Conservation (phyloP, 2,888 invertebrate species). For the Elaeidobius kamerunicus region DNA sequence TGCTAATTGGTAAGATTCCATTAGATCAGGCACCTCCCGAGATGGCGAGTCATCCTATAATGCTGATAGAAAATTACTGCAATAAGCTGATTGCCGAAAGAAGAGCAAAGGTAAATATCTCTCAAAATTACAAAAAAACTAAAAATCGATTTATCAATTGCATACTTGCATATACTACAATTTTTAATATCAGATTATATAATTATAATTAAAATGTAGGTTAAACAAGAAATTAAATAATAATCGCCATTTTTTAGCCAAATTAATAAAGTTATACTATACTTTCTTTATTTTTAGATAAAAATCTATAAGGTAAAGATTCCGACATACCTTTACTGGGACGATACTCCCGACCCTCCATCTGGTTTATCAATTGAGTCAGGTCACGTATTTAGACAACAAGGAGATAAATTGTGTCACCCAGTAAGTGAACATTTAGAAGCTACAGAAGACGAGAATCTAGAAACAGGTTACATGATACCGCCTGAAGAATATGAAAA, state of each 20-base stretch:
- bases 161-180: too few relatives aligned
- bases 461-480: slow-evolving; percentile 56
- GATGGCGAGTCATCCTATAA: slow-evolving; percentile 64
- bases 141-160: too few relatives aligned
- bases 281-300: slow-evolving; percentile 39
- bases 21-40: slow-evolving; percentile 64
- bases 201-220: too few relatives aligned
- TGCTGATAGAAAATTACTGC: slow-evolving; percentile 59
- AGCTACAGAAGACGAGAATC: slow-evolving; percentile 46
- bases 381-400: slow-evolving; percentile 46
- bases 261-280: not conserved
- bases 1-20: slow-evolving; percentile 65
- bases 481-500: slow-evolving; percentile 58
- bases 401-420: slow-evolving; percentile 48
- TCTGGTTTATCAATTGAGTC: slow-evolving; percentile 51
- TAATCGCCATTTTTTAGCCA: not conserved
- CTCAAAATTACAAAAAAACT: too few relatives aligned
- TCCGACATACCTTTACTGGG: slow-evolving; percentile 47
- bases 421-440: slow-evolving; percentile 41
- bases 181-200: too few relatives aligned
- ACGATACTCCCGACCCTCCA: slow-evolving; percentile 48
- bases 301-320: slow-evolving; percentile 46
- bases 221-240: too few relatives aligned
- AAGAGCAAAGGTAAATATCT: slow-evolving; percentile 50
- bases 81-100: slow-evolving; percentile 52